phyloP scores from a whole-genome alignment of 2,888 invertebrate species.

The Meliscaeva auricollis region DNA sequence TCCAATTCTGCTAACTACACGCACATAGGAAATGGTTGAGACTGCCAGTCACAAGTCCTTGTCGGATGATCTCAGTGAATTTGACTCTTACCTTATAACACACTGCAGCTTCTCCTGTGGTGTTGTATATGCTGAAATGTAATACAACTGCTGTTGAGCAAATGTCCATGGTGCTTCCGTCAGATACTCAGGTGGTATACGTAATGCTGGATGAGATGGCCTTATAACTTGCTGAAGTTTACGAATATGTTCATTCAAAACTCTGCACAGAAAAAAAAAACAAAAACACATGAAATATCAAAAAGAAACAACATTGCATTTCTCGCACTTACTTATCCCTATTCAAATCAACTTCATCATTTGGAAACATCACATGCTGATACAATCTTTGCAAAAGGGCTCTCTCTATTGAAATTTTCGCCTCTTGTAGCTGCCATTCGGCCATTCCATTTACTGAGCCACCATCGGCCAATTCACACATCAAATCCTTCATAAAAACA shows the following conservation, averaged over 20 bases:
- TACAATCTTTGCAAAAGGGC: conserved; percentile 96
- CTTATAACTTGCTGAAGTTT: conserved; percentile 91
- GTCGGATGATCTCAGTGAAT: too few species aligned
- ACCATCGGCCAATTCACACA: conserved; percentile 88
- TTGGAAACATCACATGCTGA: conserved; percentile 96
- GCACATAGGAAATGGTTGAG: too few species aligned
- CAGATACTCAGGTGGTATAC: conserved; percentile 92
- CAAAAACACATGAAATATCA: neutral
- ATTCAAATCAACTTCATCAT: conserved; percentile 97
- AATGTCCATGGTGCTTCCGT: conserved; percentile 98
- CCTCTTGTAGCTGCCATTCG: conserved; percentile 89
- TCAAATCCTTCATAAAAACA: conserved; percentile 90
- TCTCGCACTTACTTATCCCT: conserved; percentile 91
- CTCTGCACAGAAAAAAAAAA: conserved; percentile 84
- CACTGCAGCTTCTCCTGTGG: conserved; percentile 91
- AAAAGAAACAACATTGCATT: neutral
- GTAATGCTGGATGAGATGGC: conserved; percentile 91
- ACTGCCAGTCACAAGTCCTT: too few species aligned
- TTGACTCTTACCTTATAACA: conserved; percentile 82
- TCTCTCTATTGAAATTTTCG: conserved; percentile 93
- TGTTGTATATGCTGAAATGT: conserved; percentile 95
- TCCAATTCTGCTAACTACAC: too few species aligned
- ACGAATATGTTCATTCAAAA: conserved; percentile 94
- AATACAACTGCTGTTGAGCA: conserved; percentile 94
- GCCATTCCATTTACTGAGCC: conserved; percentile 89